phyloP scores from a whole-genome alignment of 2,888 invertebrate genomes.

The Acanthoscelides obtectus region DNA sequence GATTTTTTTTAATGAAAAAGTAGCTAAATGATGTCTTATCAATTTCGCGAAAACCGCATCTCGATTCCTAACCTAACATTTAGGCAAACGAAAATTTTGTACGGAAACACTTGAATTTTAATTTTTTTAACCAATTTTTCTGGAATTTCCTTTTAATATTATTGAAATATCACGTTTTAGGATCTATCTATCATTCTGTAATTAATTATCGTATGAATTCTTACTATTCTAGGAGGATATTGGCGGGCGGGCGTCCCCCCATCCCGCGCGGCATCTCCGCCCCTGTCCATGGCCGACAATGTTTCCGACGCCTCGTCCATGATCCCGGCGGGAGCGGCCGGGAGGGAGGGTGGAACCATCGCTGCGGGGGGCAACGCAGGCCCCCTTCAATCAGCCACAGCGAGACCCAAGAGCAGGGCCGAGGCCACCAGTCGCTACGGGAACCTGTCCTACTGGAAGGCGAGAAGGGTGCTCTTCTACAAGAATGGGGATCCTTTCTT shows the following conservation, averaged over 20 bases:
- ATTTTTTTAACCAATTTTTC: too few relatives aligned
- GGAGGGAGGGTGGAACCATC: constrained; percentile 23
- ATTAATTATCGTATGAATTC: too few relatives aligned
- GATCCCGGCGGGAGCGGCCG: constrained; percentile 48
- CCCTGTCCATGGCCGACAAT: constrained; percentile 50
- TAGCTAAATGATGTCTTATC: too few relatives aligned
- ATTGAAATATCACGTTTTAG: too few relatives aligned
- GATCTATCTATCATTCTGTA: too few relatives aligned
- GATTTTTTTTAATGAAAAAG: too few relatives aligned
- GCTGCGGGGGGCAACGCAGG: background rate
- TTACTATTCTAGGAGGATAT: constrained; percentile 42
- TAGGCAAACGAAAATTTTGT: too few relatives aligned
- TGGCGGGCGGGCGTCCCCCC: constrained; percentile 50
- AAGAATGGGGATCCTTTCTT: constrained; percentile 92
- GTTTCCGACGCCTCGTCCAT: constrained; percentile 57
- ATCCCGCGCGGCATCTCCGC: constrained; percentile 51
- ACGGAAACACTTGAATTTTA: too few relatives aligned
- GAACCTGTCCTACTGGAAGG: constrained; percentile 80
- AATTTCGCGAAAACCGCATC: too few relatives aligned
- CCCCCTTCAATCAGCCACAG: constrained; percentile 50
- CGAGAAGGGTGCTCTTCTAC: constrained; percentile 82
- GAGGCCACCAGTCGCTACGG: constrained; percentile 54
- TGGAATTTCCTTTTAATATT: too few relatives aligned
- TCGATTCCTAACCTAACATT: too few relatives aligned
- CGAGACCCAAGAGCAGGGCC: constrained; percentile 52